These are phyloP conservation scores for Eidolon dupreanum DNA, from an alignment of 2,797 vertebrate genomes.

Conservation along the genomic window DNA sequence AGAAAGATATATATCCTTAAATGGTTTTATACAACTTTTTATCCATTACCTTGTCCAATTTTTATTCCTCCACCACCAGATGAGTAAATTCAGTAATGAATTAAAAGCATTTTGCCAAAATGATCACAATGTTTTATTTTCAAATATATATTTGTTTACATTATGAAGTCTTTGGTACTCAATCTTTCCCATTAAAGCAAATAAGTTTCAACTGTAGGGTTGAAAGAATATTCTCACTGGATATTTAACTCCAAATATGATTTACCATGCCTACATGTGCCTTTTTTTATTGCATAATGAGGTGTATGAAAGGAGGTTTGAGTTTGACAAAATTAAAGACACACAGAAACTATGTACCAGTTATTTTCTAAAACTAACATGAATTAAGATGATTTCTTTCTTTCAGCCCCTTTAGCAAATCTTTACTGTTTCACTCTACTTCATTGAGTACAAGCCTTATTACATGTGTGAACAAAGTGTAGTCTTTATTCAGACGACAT, in stretches of 20 bases:
- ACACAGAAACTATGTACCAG: neutral
- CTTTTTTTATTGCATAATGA: constrained; percentile 37
- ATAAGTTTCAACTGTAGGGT: neutral
- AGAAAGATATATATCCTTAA: neutral
- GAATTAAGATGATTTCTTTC: constrained; percentile 78
- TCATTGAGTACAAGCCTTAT: constrained; percentile 42
- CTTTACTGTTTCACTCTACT: constrained; percentile 39
- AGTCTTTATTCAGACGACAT: constrained; percentile 39
- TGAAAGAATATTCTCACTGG: neutral
- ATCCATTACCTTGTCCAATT: neutral
- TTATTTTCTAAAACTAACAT: constrained; percentile 70
- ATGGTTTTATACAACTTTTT: neutral
- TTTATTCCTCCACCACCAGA: neutral
- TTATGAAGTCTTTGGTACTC: neutral
- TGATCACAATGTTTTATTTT: neutral
- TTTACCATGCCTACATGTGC: neutral
- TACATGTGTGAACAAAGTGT: constrained; percentile 23
- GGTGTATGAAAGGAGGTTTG: neutral
- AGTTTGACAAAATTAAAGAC: constrained; percentile 48
- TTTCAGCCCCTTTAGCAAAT: constrained; percentile 65
- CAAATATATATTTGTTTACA: neutral
- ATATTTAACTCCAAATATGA: constrained; percentile 39
- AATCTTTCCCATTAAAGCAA: constrained; percentile 40
- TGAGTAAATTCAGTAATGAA: neutral
- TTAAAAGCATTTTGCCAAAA: constrained; percentile 34